These are phyloP conservation scores for Kuschelorhynchus macadamiae DNA, from an alignment of 2,888 invertebrate species.

Conservation along the genomic window DNA sequence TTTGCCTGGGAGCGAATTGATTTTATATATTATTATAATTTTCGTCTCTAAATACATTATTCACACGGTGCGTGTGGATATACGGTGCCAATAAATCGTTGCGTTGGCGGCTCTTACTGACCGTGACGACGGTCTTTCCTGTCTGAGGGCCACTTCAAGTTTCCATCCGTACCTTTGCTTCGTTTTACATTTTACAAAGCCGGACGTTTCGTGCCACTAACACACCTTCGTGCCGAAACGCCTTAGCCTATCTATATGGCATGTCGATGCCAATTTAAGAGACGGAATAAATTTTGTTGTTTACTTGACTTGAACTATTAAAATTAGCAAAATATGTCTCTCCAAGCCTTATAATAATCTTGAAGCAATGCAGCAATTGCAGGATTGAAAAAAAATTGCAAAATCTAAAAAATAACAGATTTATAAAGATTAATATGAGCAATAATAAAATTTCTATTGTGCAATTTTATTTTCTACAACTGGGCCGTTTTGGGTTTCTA, in stretches of 20 bases:
- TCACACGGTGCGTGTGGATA: neutral
- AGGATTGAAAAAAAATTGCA: too few species aligned
- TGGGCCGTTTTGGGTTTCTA: too few species aligned
- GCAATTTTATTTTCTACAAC: too few species aligned
- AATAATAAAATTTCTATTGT: too few species aligned
- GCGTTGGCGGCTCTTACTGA: constrained; percentile 33
- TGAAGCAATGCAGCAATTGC: too few species aligned
- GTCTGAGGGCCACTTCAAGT: constrained; percentile 36
- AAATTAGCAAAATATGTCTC: too few species aligned
- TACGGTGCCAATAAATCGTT: constrained; percentile 14
- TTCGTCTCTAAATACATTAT: neutral
- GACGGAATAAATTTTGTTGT: neutral
- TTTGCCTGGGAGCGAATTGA: too few species aligned
- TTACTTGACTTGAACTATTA: too few species aligned
- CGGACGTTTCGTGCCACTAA: constrained; percentile 42
- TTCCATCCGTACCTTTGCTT: constrained; percentile 39
- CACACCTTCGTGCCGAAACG: constrained; percentile 35
- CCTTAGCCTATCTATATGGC: constrained; percentile 37
- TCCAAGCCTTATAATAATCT: too few species aligned
- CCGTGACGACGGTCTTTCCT: constrained; percentile 39
- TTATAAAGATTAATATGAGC: too few species aligned
- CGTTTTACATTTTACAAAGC: neutral
- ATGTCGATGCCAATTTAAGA: constrained; percentile 42
- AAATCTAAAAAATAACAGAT: too few species aligned
- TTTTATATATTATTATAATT: too few species aligned